Evolutionary conservation across 2,797 vertebrate species (phyloP).

Genomic region (Gorsachius magnificus): DNA sequence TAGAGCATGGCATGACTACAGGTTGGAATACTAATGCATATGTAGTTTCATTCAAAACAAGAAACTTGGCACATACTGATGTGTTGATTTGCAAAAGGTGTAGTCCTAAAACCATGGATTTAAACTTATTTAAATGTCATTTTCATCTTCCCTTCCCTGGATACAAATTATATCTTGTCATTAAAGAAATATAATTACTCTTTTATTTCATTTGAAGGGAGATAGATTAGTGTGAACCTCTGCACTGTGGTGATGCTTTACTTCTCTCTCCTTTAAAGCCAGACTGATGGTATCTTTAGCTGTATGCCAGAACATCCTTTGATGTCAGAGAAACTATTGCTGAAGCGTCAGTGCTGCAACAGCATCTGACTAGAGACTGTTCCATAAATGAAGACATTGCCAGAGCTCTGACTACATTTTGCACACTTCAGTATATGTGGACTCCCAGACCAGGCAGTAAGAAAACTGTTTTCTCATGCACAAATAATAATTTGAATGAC

Average conservation of each 20-base stretch:
- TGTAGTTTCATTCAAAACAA: background rate
- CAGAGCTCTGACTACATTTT: background rate
- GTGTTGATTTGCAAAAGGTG: background rate
- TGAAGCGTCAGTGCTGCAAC: background rate
- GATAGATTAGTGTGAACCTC: background rate
- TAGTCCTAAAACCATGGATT: background rate
- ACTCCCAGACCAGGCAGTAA: background rate
- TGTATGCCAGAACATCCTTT: background rate
- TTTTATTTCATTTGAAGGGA: slow-evolving; percentile 1
- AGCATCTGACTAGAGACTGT: background rate
- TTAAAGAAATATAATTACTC: background rate
- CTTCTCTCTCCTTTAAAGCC: background rate
- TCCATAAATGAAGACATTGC: background rate
- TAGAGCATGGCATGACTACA: background rate
- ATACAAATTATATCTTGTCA: background rate
- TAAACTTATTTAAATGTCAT: background rate
- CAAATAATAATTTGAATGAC: background rate
- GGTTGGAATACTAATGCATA: background rate
- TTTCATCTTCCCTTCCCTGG: background rate
- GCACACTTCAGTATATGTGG: background rate
- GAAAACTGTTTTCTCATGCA: background rate
- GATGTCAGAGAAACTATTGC: background rate
- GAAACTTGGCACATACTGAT: background rate
- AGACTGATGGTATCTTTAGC: background rate
- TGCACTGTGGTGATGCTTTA: background rate